These are phyloP conservation scores for Sebastiscus albofasciatus DNA, from an alignment of 2,797 vertebrate species.

Conservation along the genomic window DNA sequence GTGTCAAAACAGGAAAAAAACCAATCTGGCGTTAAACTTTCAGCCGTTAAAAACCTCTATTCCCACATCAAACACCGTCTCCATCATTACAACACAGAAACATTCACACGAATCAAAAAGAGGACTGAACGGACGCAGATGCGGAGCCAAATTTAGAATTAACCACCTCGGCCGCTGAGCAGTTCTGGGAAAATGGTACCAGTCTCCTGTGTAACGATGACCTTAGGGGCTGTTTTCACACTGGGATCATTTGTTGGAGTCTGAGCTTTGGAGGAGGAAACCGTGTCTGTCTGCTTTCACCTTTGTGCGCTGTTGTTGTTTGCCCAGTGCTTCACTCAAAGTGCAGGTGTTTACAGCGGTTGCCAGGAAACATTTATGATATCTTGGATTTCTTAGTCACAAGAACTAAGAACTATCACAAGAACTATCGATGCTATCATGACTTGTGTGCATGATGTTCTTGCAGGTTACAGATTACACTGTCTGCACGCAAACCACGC, in stretches of 20 bases:
- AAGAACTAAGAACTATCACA: background rate
- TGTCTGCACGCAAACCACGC: background rate
- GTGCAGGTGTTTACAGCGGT: background rate
- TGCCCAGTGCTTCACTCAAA: background rate
- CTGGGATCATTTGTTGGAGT: background rate
- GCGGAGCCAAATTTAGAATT: conserved; percentile 6
- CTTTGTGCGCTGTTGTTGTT: background rate
- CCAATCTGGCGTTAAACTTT: background rate
- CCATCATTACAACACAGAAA: conserved; percentile 10
- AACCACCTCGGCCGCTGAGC: background rate
- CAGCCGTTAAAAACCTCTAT: background rate
- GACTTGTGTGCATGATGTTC: background rate
- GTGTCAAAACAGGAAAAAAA: background rate
- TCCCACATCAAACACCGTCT: conserved; percentile 15
- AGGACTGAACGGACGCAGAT: conserved; percentile 25
- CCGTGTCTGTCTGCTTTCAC: background rate
- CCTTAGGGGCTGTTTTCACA: background rate
- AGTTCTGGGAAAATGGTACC: background rate
- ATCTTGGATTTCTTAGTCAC: background rate
- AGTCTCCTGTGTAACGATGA: background rate
- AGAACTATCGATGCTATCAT: background rate
- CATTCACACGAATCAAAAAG: background rate
- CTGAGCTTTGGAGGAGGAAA: background rate
- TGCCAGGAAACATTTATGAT: background rate
- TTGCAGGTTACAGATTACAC: background rate